These are phyloP conservation scores for Marcusenius ussheri DNA, from an alignment of 2,113 vertebrate species.

Conservation along the genomic window DNA sequence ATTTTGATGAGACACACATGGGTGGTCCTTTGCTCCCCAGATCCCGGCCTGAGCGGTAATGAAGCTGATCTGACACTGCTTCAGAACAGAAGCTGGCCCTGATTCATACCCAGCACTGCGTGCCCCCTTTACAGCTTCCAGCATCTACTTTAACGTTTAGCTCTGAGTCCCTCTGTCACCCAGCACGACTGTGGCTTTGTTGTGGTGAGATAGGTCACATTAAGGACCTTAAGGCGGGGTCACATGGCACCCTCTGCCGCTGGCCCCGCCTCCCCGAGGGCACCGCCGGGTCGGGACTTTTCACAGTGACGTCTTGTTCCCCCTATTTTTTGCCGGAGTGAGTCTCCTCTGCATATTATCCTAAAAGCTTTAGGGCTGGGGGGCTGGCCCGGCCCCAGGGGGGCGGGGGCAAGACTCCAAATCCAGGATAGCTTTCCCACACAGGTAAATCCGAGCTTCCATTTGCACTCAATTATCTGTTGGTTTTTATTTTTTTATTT, in stretches of 20 bases:
- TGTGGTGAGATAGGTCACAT: neutral
- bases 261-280: neutral
- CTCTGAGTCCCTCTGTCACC: neutral
- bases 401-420: neutral
- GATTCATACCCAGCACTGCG: neutral
- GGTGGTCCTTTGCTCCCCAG: neutral
- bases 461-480: conserved; percentile 77
- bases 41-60: neutral
- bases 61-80: neutral
- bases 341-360: neutral
- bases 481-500: conserved; percentile 58
- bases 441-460: conserved; percentile 38
- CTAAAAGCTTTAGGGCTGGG: neutral
- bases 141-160: neutral
- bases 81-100: neutral
- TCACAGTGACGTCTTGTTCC: neutral
- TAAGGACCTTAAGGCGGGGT: neutral
- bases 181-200: neutral
- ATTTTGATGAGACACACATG: neutral
- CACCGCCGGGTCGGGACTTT: neutral
- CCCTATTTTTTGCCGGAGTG: neutral
- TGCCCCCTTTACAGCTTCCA: neutral
- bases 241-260: neutral
- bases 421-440: neutral
- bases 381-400: neutral